Base-by-base conservation (phyloP, 2,888 invertebrate species). In the Noctua janthe region DNA sequence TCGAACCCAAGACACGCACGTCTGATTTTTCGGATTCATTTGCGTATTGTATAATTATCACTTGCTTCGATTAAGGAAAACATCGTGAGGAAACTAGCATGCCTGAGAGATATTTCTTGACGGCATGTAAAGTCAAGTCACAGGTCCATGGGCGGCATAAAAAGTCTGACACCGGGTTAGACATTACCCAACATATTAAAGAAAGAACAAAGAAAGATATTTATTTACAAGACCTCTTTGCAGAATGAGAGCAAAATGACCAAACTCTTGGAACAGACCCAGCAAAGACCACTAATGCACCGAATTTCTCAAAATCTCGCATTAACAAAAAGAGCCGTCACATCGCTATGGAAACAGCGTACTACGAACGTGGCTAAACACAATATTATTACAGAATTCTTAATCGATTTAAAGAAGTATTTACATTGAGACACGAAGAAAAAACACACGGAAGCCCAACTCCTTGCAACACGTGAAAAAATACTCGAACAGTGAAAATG, bases 311-410 rank as follows among this genome's bases (percentile, higher is more conserved):
- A 62, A 86, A 74, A 69, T 17, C 20, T 43, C 23, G 0, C n/a
- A 23, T 67, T 20, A 70, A 76, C 62, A 69, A 87, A 88, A 80
- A 74, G 86, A 35, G 71, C 88, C 79, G 88, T 49, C 74, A 11
- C 47, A 78, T 86, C 47, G 43, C 10, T 78, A 89, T 89, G 88
- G 83, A 73, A 17, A 78, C 29, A 47, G 7, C 66, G 80, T 82
- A n/a, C 8, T 0, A 51, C 20, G 56, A 77, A 84, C 86, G 87
- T 88, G 90, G 84, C 86, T 86, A 86, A 87, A 89, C 86, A 86
- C 72, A 56, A 71, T 82, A 78, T 84, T 81, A 82, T 85, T 73
- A 81, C 71, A 76, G 87, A 88, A 90, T 89, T 76, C 79, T 56
- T 84, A 86, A 88, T 90, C 84, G 75, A 86, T 87, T 74, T 80